Evolutionary conservation across 2,888 invertebrate genomes (phyloP).

Genomic region (Palloptera scutellata): DNA sequence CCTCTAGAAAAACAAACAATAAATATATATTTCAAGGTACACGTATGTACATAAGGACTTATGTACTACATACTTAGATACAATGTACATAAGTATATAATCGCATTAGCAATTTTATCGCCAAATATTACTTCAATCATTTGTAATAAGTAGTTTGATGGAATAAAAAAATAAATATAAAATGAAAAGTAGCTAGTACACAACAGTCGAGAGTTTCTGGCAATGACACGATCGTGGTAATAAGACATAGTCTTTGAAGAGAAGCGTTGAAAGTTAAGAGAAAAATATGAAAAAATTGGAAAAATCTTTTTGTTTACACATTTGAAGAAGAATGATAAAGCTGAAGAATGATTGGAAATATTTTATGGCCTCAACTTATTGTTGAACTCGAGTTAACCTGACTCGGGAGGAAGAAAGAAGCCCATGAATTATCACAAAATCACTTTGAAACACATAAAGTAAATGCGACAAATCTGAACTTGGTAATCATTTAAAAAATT

Average conservation of each 20-base stretch:
- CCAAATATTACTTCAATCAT: constrained; percentile 33
- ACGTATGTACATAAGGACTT: constrained; percentile 35
- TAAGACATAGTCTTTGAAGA: background rate
- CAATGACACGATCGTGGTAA: constrained; percentile 8
- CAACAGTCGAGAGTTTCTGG: background rate
- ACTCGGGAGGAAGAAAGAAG: no score
- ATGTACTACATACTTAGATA: constrained; percentile 39
- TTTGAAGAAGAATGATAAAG: no score
- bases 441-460: no score
- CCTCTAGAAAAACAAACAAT: constrained; percentile 15
- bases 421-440: no score
- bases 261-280: no score
- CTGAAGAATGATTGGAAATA: no score
- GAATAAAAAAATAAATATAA: constrained; percentile 17
- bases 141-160: constrained; percentile 22
- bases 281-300: no score
- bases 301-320: no score
- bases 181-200: background rate
- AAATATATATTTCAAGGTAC: constrained; percentile 22
- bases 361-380: no score
- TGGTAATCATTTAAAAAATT: no score
- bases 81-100: constrained; percentile 40
- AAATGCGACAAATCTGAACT: no score
- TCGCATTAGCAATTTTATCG: constrained; percentile 51
- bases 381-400: no score